These are phyloP conservation scores for Ceratosolen solmsi DNA, from an alignment of 1,140 invertebrate genomes.

Conservation along the genomic window DNA sequence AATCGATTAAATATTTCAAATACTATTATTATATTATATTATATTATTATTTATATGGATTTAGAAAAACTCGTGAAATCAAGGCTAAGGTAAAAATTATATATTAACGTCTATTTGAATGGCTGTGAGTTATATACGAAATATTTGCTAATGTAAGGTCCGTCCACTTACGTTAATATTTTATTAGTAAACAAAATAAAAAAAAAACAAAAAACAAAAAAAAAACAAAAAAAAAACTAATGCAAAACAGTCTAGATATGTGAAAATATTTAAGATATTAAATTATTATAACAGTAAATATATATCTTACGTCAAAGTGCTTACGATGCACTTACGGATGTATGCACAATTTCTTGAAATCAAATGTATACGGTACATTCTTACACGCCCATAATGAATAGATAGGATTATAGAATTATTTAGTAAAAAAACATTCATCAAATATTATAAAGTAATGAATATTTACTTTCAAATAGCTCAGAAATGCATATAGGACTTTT, in stretches of 20 bases:
- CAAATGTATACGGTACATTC: not conserved
- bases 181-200: not conserved
- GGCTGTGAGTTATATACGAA: not conserved
- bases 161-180: not conserved
- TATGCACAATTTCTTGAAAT: not conserved
- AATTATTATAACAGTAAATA: not conserved
- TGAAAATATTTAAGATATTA: not conserved
- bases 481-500: not conserved
- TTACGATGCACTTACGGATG: not conserved
- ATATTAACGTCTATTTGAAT: not conserved
- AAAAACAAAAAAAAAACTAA: too few species aligned
- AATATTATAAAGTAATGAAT: not conserved
- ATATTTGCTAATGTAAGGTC: not conserved
- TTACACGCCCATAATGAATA: not conserved
- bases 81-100: not conserved
- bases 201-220: too few species aligned
- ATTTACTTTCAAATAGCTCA: not conserved
- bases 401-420: not conserved
- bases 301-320: not conserved
- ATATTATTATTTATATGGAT: too few species aligned
- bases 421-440: not conserved
- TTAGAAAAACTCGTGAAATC: too few species aligned
- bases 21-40: too few species aligned
- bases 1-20: too few species aligned
- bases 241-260: not conserved